A percentile compares a stretch with the other conserved stretches of the same genome.
phyloP scores from a whole-genome alignment of 2,888 invertebrate species.

The Neoascia interrupta region DNA sequence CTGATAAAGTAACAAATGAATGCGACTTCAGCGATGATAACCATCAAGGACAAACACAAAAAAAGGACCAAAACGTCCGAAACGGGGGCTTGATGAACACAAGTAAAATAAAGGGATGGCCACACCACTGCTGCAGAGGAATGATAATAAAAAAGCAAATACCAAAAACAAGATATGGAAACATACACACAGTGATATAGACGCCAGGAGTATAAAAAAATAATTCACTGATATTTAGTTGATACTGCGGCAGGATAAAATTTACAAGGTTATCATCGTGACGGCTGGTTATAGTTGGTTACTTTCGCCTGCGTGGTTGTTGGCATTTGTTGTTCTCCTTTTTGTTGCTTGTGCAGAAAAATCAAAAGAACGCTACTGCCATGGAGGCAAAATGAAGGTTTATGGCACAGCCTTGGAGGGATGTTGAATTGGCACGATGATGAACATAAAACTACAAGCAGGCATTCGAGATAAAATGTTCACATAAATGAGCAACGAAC shows the following conservation, averaged over 20 bases:
- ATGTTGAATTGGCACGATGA: not conserved
- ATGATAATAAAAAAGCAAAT: slow-evolving; percentile 23
- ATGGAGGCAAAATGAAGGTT: not conserved
- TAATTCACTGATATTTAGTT: slow-evolving; percentile 59
- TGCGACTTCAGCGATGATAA: slow-evolving; percentile 55
- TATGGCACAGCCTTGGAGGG: not conserved
- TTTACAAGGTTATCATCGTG: slow-evolving; percentile 51
- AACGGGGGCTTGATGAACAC: slow-evolving; percentile 38
- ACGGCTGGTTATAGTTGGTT: slow-evolving; percentile 28
- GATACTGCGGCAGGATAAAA: slow-evolving; percentile 55
- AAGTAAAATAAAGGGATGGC: slow-evolving; percentile 29
- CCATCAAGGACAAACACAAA: slow-evolving; percentile 45
- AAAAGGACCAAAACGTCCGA: slow-evolving; percentile 12
- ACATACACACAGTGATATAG: not conserved
- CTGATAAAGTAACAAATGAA: slow-evolving; percentile 44
- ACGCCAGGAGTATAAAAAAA: slow-evolving; percentile 17
- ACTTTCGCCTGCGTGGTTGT: too few relatives aligned
- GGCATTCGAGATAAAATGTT: not conserved
- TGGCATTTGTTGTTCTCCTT: slow-evolving; percentile 33
- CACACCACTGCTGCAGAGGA: slow-evolving; percentile 10
- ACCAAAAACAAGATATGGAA: slow-evolving; percentile 32
- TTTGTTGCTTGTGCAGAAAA: slow-evolving; percentile 17
- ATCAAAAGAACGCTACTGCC: not conserved
- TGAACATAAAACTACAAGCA: not conserved
- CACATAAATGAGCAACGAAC: too few relatives aligned